Conservation (phyloP, 2,888 invertebrate genomes). For the Junonia oenone region DNA sequence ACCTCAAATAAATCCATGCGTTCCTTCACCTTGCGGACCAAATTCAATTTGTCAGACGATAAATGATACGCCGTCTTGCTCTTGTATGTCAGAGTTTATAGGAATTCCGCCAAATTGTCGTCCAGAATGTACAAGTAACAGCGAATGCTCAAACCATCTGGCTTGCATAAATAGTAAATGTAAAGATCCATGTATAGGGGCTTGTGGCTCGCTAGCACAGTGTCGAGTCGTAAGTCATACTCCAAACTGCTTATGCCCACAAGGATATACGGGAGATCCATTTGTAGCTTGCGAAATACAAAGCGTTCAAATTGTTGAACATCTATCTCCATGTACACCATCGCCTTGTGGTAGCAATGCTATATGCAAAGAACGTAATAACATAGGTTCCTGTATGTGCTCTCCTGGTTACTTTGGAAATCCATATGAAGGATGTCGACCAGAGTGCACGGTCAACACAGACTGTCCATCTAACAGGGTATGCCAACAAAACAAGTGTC, state of each 20-base stretch:
- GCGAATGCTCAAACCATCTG: constrained; percentile 83
- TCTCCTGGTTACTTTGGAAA: constrained; percentile 82
- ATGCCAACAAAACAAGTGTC: constrained; percentile 86
- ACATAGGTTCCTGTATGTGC: constrained; percentile 86
- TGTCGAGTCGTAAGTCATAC: constrained; percentile 87
- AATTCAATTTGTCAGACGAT: constrained; percentile 81
- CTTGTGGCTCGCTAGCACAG: constrained; percentile 84
- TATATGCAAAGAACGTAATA: constrained; percentile 83
- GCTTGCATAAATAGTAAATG: constrained; percentile 87
- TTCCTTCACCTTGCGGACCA: constrained; percentile 84
- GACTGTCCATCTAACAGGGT: constrained; percentile 86
- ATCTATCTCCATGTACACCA: constrained; percentile 81
- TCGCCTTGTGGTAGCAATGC: constrained; percentile 88
- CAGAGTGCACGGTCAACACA: constrained; percentile 86
- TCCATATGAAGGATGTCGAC: constrained; percentile 84
- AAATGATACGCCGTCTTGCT: constrained; percentile 83
- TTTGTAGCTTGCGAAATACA: constrained; percentile 81
- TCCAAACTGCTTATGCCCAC: constrained; percentile 83
- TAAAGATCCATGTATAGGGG: constrained; percentile 84
- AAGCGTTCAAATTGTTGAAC: constrained; percentile 54
- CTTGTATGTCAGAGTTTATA: constrained; percentile 83
- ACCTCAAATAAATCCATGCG: constrained; percentile 79
- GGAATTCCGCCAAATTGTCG: constrained; percentile 86
- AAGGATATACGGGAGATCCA: constrained; percentile 86
- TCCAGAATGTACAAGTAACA: constrained; percentile 86